Percentiles rank a stretch among this genome's conserved stretches.
phyloP scores from a whole-genome alignment of 1,140 invertebrate genomes.

The Magallana angulata region DNA sequence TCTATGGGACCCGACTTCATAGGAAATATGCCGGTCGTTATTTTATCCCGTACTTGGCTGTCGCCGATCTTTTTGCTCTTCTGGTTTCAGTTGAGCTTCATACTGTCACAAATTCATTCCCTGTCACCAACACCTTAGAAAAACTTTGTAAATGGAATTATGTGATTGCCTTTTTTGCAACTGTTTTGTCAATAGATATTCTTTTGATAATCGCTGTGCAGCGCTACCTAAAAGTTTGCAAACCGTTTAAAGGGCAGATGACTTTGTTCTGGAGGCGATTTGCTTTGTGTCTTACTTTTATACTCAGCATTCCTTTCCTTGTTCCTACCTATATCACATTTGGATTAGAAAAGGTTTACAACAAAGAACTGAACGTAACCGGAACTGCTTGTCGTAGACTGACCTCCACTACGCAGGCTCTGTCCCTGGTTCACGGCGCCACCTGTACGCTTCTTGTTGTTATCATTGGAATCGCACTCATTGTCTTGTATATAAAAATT shows the following conservation, averaged over 20 bases:
- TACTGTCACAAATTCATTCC: conserved; percentile 24
- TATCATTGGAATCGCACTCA: neutral
- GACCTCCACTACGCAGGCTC: neutral
- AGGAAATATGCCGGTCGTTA: conserved; percentile 25
- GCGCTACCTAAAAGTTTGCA: conserved; percentile 50
- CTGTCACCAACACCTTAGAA: conserved; percentile 18
- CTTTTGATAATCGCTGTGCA: conserved; percentile 48
- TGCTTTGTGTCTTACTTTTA: conserved; percentile 28
- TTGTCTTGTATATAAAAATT: neutral
- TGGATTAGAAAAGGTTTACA: neutral
- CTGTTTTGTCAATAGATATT: neutral
- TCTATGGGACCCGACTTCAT: conserved; percentile 29
- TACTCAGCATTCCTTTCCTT: neutral
- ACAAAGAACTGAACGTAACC: neutral
- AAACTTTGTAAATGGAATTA: conserved; percentile 42
- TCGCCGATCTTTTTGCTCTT: conserved; percentile 5
- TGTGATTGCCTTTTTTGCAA: conserved; percentile 19
- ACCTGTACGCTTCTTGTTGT: neutral
- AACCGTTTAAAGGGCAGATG: conserved; percentile 46
- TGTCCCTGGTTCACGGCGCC: neutral
- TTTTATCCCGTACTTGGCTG: conserved; percentile 32
- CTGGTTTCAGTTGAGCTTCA: conserved; percentile 27
- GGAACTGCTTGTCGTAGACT: conserved; percentile 20
- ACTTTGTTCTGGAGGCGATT: conserved; percentile 29
- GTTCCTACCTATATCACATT: conserved; percentile 42